Conservation (phyloP, 2,888 invertebrate genomes). For the Dicycla oo region DNA sequence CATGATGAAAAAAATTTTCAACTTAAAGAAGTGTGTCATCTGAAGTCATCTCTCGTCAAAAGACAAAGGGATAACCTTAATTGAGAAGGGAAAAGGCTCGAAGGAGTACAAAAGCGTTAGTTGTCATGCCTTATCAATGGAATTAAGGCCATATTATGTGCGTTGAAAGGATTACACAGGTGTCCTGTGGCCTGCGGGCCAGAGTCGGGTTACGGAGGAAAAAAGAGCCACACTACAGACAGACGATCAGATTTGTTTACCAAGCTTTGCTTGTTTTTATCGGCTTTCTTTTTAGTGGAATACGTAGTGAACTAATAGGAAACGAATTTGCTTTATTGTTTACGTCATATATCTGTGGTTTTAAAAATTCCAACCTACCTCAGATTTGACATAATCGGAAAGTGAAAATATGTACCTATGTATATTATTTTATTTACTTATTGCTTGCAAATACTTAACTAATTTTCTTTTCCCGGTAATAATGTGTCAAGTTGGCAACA, state of each 20-base stretch:
- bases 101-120: conserved; percentile 84
- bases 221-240: conserved; percentile 65
- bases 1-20: conserved; percentile 62
- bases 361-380: background rate
- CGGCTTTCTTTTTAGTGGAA: conserved; percentile 32
- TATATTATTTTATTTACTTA: background rate
- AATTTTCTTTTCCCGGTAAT: background rate
- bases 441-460: background rate
- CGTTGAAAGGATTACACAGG: conserved; percentile 90
- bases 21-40: conserved; percentile 84
- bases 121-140: conserved; percentile 89
- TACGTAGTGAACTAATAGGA: background rate
- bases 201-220: conserved; percentile 68
- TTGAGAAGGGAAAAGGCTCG: conserved; percentile 83
- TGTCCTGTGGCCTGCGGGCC: conserved; percentile 79
- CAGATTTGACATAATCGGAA: background rate
- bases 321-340: conserved; percentile 26
- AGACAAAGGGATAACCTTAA: conserved; percentile 86
- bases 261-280: conserved; percentile 56
- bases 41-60: conserved; percentile 73
- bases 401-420: too few species aligned
- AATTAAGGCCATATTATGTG: conserved; percentile 89
- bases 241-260: conserved; percentile 70
- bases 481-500: background rate
- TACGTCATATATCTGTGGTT: background rate